phyloP scores from a whole-genome alignment of 1,140 invertebrate genomes.

The Polypedilum vanderplanki region DNA sequence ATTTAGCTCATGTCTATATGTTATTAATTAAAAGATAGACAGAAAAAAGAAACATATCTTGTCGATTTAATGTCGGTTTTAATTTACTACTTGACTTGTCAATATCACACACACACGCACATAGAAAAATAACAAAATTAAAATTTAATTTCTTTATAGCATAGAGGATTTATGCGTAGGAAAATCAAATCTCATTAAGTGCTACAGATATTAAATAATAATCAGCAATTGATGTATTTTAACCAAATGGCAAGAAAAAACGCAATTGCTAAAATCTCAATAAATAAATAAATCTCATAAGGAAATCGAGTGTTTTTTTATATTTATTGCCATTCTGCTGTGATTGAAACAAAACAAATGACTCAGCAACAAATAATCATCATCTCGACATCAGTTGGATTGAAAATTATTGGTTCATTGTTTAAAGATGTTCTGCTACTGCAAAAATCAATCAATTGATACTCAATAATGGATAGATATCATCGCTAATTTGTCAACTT shows the following conservation, averaged over 20 bases:
- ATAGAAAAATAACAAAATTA: too few species aligned
- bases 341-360: not conserved
- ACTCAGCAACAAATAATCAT: not conserved
- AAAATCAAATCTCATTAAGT: too few species aligned
- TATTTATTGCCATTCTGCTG: not conserved
- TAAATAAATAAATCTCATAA: not conserved
- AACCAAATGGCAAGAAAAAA: too few species aligned
- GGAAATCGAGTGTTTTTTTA: not conserved
- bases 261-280: too few species aligned
- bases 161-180: too few species aligned
- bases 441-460: not conserved
- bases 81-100: slow-evolving; percentile 18
- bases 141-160: too few species aligned
- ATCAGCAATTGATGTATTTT: too few species aligned
- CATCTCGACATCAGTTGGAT: not conserved
- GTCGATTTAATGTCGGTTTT: slow-evolving; percentile 13
- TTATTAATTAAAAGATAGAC: not conserved
- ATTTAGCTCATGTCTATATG: not conserved
- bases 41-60: not conserved
- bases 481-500: not conserved
- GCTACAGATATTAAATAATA: too few species aligned
- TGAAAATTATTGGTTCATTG: not conserved
- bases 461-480: not conserved
- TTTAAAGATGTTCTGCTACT: not conserved
- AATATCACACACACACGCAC: not conserved